Conservation (phyloP, 2,797 vertebrate species). For the Tenualosa ilisha region DNA sequence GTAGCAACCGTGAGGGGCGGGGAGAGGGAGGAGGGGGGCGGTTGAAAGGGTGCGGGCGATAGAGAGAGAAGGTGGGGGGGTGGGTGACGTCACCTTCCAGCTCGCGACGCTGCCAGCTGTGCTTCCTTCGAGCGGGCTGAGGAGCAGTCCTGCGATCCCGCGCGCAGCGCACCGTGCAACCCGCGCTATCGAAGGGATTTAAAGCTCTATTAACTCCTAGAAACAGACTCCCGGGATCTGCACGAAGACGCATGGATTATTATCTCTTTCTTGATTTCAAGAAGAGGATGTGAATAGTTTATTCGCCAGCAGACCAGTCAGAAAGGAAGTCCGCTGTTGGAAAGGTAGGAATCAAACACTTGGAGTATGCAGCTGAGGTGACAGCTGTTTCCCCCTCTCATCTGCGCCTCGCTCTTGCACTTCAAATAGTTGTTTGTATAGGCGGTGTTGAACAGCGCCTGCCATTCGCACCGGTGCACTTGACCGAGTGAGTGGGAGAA, state of each 20-base stretch:
- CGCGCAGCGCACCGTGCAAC: constrained; percentile 31
- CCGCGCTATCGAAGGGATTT: constrained; percentile 48
- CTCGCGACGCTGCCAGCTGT: constrained; percentile 70
- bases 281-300: constrained; percentile 45
- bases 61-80: constrained; percentile 40
- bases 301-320: constrained; percentile 19
- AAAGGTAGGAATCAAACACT: constrained; percentile 32
- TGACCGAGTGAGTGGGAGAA: constrained; percentile 14
- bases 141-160: constrained; percentile 71
- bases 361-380: background rate
- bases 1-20: constrained; percentile 18
- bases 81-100: constrained; percentile 79
- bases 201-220: constrained; percentile 40
- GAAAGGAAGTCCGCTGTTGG: constrained; percentile 27
- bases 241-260: constrained; percentile 45
- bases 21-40: constrained; percentile 12
- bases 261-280: constrained; percentile 9
- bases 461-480: background rate
- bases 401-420: background rate
- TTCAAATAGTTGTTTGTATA: background rate
- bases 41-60: background rate
- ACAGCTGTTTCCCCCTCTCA: background rate
- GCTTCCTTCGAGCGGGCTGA: constrained; percentile 73
- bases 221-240: constrained; percentile 43
- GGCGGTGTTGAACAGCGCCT: background rate